Conservation (phyloP, 2,113 vertebrate species). For the Hypanus sabinus region DNA sequence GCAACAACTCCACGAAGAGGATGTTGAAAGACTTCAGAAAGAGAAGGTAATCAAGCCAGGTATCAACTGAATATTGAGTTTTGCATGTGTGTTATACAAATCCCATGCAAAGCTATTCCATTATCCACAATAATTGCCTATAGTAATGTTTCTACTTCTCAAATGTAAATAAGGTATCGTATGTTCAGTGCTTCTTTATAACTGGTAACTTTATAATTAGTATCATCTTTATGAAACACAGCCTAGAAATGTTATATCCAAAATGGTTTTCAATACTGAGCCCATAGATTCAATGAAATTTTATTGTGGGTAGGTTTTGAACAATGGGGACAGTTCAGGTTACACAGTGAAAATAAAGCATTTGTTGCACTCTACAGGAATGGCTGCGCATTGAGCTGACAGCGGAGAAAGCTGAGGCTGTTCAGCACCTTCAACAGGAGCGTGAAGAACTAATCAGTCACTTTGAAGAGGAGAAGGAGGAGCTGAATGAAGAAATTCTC, state of each 20-base stretch:
- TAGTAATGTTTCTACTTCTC: neutral
- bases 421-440: constrained; percentile 52
- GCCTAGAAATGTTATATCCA: neutral
- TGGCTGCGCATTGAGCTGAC: constrained; percentile 45
- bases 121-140: neutral
- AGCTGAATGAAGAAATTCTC: constrained; percentile 58
- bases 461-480: constrained; percentile 52
- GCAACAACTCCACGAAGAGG: constrained; percentile 55
- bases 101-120: neutral
- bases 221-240: neutral
- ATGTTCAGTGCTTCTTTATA: neutral
- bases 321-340: neutral
- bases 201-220: neutral
- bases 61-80: neutral
- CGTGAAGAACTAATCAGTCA: constrained; percentile 50
- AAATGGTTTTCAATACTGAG: neutral
- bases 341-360: neutral
- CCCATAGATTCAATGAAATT: neutral
- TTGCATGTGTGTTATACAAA: neutral
- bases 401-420: constrained; percentile 49
- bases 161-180: neutral
- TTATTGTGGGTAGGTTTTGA: neutral
- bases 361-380: constrained; percentile 49
- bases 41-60: constrained; percentile 51
- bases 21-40: constrained; percentile 52